Percentiles rank a stretch among this genome's conserved stretches.
These are phyloP conservation scores for Micromussa lordhowensis DNA, from an alignment of 92 coral and sea anemone species.

Conservation along the genomic window DNA sequence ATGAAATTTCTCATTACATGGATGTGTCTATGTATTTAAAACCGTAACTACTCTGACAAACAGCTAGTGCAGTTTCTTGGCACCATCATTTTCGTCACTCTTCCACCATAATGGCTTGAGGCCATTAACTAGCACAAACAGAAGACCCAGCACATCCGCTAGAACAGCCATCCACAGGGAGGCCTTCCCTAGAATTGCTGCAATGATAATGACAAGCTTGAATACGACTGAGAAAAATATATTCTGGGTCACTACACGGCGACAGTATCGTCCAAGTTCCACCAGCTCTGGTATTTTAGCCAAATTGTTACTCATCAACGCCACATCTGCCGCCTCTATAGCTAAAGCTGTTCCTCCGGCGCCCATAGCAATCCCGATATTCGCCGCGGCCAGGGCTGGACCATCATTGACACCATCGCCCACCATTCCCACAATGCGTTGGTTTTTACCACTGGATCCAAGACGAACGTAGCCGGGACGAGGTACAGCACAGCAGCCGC, in stretches of 20 bases:
- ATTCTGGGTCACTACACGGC: slow-evolving; percentile 78
- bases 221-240: slow-evolving; percentile 81
- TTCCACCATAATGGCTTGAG: slow-evolving; percentile 91
- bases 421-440: slow-evolving; percentile 91
- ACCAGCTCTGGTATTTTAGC: slow-evolving; percentile 95
- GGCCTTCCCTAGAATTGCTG: slow-evolving; percentile 82
- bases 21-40: not conserved
- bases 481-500: slow-evolving; percentile 16
- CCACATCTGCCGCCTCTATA: slow-evolving; percentile 98
- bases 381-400: slow-evolving; percentile 97
- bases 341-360: slow-evolving; percentile 99
- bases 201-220: slow-evolving; percentile 80
- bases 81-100: slow-evolving; percentile 36
- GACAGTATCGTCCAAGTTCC: slow-evolving; percentile 82
- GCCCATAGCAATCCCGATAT: slow-evolving; percentile 98
- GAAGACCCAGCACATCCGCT: slow-evolving; percentile 86
- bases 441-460: slow-evolving; percentile 18
- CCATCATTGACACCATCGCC: slow-evolving; percentile 99
- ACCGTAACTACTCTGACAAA: not conserved
- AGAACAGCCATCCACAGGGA: slow-evolving; percentile 95
- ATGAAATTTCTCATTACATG: not conserved
- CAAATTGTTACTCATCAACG: slow-evolving; percentile 95
- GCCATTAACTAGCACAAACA: slow-evolving; percentile 87
- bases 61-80: slow-evolving; percentile 35
- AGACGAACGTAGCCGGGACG: not conserved